A percentile compares a stretch with the other conserved stretches of the same genome.
phyloP scores from a whole-genome alignment of 2,888 invertebrate species.

The Cephus sareptanus region DNA sequence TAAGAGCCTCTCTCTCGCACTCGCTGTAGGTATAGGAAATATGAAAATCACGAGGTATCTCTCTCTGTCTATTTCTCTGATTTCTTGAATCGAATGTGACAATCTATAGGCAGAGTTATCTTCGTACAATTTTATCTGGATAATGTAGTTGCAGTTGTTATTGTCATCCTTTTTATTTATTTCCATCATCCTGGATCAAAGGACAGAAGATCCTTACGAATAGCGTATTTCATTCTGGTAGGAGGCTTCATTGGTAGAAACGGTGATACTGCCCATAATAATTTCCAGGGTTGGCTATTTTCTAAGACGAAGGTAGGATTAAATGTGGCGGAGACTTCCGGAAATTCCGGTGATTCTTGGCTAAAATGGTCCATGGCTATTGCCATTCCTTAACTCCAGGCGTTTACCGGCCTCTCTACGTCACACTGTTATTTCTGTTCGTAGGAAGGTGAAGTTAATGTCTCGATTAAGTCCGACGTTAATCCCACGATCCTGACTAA shows the following conservation, averaged over 20 bases:
- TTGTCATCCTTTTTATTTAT: too few species aligned
- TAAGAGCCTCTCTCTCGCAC: not conserved
- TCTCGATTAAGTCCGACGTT: not conserved
- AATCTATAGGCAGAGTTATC: too few species aligned
- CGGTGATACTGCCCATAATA: not conserved
- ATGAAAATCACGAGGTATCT: not conserved
- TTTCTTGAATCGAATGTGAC: not conserved
- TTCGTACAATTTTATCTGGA: too few species aligned
- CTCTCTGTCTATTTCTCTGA: not conserved
- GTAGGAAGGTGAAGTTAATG: not conserved
- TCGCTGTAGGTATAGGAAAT: not conserved
- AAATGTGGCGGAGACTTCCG: not conserved
- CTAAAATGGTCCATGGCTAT: not conserved
- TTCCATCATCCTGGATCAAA: too few species aligned
- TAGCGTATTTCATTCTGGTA: not conserved
- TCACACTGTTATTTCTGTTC: not conserved
- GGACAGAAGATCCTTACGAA: not conserved
- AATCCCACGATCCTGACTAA: not conserved
- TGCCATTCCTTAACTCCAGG: not conserved
- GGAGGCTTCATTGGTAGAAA: not conserved
- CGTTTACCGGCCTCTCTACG: not conserved
- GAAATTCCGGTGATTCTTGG: not conserved
- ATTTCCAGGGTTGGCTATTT: not conserved
- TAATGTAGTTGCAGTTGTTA: too few species aligned
- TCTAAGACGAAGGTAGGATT: not conserved